These are phyloP conservation scores for Galeopterus variegatus DNA, from an alignment of 2,113 vertebrate species.

Conservation along the genomic window DNA sequence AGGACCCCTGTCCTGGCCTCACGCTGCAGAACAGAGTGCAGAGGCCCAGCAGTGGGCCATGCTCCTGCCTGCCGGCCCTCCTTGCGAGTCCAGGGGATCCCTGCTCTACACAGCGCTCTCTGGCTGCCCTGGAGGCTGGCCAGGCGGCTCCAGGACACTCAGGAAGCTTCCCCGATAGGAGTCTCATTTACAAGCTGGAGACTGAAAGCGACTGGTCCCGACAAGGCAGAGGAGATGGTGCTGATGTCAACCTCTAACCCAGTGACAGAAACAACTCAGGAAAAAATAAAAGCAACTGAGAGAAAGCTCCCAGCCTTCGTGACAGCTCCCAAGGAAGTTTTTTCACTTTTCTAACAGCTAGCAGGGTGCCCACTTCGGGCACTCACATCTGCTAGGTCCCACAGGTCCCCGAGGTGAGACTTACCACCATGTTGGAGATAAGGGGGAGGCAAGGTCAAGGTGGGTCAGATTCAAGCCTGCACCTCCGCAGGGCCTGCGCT, in stretches of 20 bases:
- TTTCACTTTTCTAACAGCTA: not conserved
- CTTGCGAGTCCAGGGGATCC: not conserved
- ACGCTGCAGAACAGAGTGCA: not conserved
- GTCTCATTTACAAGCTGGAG: not conserved
- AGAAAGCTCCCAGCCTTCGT: not conserved
- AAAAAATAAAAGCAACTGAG: not conserved
- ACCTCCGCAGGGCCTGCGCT: not conserved
- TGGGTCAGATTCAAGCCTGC: not conserved
- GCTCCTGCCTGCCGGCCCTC: not conserved
- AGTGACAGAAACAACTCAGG: not conserved
- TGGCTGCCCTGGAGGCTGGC: not conserved
- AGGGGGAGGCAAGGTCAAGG: not conserved
- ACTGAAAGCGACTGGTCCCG: not conserved
- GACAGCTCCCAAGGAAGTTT: not conserved
- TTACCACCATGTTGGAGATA: not conserved
- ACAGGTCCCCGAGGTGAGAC: not conserved
- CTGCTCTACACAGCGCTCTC: not conserved
- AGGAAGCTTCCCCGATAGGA: not conserved
- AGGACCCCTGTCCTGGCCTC: fast-evolving
- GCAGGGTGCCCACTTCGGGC: not conserved
- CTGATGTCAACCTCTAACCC: not conserved
- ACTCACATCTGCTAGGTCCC: too few species aligned
- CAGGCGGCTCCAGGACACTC: not conserved
- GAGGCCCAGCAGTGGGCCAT: fast-evolving
- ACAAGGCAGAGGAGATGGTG: not conserved